Conservation (phyloP, 2,797 vertebrate genomes). For the Salarias fasciatus region DNA sequence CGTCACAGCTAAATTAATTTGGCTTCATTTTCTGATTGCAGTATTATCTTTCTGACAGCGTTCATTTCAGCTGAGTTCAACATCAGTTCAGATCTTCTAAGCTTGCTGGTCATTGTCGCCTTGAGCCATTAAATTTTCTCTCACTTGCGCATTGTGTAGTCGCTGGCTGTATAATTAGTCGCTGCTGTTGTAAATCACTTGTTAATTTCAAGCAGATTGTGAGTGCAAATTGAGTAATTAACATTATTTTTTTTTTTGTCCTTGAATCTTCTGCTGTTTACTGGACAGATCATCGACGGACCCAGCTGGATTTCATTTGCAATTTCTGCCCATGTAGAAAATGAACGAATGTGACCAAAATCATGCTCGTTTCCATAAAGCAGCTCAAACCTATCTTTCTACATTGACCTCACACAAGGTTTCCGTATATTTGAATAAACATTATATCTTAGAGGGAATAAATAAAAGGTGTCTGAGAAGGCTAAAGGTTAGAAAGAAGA, state of each 20-base stretch:
- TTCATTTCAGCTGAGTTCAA: neutral
- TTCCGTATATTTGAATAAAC: neutral
- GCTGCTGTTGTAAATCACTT: constrained; percentile 9
- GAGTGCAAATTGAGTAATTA: neutral
- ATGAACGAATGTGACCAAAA: neutral
- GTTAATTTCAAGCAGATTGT: constrained; percentile 8
- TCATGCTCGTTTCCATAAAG: neutral
- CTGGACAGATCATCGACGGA: neutral
- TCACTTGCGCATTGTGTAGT: constrained; percentile 4
- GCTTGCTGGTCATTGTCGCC: neutral
- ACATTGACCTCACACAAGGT: neutral
- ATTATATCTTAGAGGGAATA: neutral
- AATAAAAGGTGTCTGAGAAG: neutral
- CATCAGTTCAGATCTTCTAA: neutral
- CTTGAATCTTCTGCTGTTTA: neutral
- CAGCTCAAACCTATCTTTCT: neutral
- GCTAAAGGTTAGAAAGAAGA: too few species aligned
- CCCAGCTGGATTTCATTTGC: neutral
- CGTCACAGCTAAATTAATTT: neutral
- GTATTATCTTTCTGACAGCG: too few species aligned
- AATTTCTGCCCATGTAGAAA: neutral
- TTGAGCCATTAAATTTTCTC: neutral
- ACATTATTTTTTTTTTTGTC: neutral
- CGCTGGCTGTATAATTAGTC: constrained; percentile 11
- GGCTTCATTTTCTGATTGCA: too few species aligned